Evolutionary conservation across 2,888 invertebrate species (phyloP).

Genomic region (Caenorhabditis macrosperma): DNA sequence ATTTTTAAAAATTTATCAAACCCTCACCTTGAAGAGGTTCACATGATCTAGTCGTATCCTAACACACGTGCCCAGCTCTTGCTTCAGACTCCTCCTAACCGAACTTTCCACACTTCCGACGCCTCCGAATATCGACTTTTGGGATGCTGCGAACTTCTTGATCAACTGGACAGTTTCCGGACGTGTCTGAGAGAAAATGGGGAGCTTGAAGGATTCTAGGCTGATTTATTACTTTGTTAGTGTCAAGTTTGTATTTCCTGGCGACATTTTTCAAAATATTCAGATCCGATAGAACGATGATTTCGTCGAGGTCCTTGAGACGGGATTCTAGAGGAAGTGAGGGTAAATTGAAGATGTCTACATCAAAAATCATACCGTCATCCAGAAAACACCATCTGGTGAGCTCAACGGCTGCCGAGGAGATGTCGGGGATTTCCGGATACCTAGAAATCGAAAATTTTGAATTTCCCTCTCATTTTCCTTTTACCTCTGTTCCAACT

Average conservation of each 20-base stretch:
- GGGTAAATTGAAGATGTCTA: neutral
- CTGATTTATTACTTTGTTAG: neutral
- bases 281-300: conserved; percentile 26
- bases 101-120: conserved; percentile 27
- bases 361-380: conserved; percentile 14
- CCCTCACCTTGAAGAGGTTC: conserved; percentile 56
- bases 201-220: too few species aligned
- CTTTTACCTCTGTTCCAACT: conserved; percentile 40
- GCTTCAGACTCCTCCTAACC: conserved; percentile 45
- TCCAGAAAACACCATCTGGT: conserved; percentile 42
- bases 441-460: conserved; percentile 17
- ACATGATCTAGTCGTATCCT: conserved; percentile 48
- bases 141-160: conserved; percentile 40
- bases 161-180: conserved; percentile 34
- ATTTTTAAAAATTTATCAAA: neutral
- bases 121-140: conserved; percentile 58
- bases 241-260: conserved; percentile 52
- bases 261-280: conserved; percentile 51
- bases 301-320: conserved; percentile 34
- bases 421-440: conserved; percentile 27
- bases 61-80: conserved; percentile 62
- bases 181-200: conserved; percentile 18
- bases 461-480: neutral
- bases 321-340: conserved; percentile 32
- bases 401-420: conserved; percentile 17